Conservation (phyloP, 2,113 vertebrate genomes). For the Vombatus ursinus region DNA sequence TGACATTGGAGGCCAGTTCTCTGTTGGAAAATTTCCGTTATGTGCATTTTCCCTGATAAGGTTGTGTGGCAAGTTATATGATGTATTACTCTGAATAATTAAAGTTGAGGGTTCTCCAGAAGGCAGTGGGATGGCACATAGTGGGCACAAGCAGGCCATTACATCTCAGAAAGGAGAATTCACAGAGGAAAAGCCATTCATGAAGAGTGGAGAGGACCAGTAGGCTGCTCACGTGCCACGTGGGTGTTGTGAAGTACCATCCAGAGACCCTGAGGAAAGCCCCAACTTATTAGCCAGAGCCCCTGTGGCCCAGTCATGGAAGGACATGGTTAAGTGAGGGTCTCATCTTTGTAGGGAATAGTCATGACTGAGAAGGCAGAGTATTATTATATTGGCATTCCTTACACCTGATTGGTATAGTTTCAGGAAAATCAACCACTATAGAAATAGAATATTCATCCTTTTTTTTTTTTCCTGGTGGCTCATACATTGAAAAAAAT, state of each 20-base stretch:
- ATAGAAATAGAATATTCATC: conserved; percentile 83
- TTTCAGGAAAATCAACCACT: conserved; percentile 73
- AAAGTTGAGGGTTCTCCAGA: too few relatives aligned
- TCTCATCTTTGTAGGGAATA: too few relatives aligned
- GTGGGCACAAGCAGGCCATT: too few relatives aligned
- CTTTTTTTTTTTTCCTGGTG: conserved; percentile 81
- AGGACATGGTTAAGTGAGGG: too few relatives aligned
- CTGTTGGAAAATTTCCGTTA: not conserved
- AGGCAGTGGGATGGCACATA: too few relatives aligned
- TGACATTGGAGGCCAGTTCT: too few relatives aligned
- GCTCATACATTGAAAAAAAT: conserved; percentile 83
- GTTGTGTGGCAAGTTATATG: conserved; percentile 55
- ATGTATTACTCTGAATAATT: not conserved
- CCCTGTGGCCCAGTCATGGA: too few relatives aligned
- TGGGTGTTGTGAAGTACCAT: too few relatives aligned
- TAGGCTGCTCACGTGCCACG: too few relatives aligned
- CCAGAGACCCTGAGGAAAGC: not conserved
- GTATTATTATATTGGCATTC: not conserved
- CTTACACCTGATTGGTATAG: conserved; percentile 71
- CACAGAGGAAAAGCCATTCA: not conserved
- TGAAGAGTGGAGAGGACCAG: not conserved
- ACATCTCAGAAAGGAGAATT: too few relatives aligned
- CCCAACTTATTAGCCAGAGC: not conserved
- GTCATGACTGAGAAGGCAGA: not conserved
- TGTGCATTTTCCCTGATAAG: conserved; percentile 69